These are phyloP conservation scores for Marisa cornuarietis DNA, from an alignment of 1,140 invertebrate genomes.

Conservation along the genomic window DNA sequence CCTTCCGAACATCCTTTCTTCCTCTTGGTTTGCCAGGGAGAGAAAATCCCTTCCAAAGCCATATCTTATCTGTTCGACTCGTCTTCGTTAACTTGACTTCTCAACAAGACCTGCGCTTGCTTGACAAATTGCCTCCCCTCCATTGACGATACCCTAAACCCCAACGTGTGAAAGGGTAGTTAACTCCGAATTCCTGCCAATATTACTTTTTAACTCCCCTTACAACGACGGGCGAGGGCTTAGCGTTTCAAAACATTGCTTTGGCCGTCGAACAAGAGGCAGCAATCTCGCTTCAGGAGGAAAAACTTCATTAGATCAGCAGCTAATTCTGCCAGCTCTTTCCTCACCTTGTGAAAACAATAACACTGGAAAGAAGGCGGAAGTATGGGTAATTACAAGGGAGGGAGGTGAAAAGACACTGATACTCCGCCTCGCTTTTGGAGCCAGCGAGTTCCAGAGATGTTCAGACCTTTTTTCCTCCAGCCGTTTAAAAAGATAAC, in stretches of 20 bases:
- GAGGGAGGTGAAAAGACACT: not conserved
- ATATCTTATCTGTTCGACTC: too few relatives aligned
- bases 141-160: not conserved
- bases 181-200: constrained; percentile 26
- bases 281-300: not conserved
- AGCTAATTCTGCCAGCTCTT: not conserved
- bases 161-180: constrained; percentile 20
- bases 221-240: not conserved
- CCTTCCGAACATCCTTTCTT: too few relatives aligned
- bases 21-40: too few relatives aligned
- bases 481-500: not conserved
- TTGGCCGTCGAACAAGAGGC: not conserved
- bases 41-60: too few relatives aligned
- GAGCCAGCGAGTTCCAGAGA: not conserved
- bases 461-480: not conserved
- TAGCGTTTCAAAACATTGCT: constrained; percentile 25
- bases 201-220: constrained; percentile 28
- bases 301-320: constrained; percentile 13
- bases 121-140: constrained; percentile 19
- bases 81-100: too few relatives aligned
- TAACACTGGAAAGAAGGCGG: not conserved
- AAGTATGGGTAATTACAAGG: constrained; percentile 17
- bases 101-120: not conserved
- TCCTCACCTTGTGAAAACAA: not conserved
- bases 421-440: too few relatives aligned